Percentiles rank a stretch among this genome's conserved stretches.
Evolutionary conservation across 2,888 invertebrate species (phyloP).

Genomic region (Sinohyriopsis cumingii): DNA sequence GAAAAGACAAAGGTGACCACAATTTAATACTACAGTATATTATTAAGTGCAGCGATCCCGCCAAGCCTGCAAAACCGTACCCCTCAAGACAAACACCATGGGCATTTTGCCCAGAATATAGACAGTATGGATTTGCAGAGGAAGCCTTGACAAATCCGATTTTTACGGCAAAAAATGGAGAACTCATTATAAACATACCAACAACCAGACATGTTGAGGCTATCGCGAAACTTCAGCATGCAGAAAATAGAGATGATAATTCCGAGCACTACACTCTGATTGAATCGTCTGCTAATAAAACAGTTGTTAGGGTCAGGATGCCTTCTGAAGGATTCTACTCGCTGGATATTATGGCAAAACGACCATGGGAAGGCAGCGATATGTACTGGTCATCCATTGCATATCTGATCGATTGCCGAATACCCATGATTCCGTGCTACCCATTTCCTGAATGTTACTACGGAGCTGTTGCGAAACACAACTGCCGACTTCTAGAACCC

Average conservation of each 20-base stretch:
- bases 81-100: constrained; percentile 11
- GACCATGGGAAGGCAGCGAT: constrained; percentile 2
- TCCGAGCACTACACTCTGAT: constrained; percentile 11
- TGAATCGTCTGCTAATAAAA: constrained; percentile 6
- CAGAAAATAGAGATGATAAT: constrained; percentile 4
- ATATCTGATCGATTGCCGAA: constrained; percentile 13
- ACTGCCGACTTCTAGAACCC: too few species aligned
- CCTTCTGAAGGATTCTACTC: constrained; percentile 13
- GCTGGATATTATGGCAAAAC: constrained; percentile 11
- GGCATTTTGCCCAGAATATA: constrained; percentile 11
- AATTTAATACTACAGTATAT: not conserved
- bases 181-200: constrained; percentile 9
- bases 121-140: constrained; percentile 15
- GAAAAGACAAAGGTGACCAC: too few species aligned
- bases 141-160: constrained; percentile 1
- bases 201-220: constrained; percentile 12
- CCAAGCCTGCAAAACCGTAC: not conserved
- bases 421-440: not conserved
- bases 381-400: constrained; percentile 9
- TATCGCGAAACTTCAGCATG: constrained; percentile 11
- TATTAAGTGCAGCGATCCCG: constrained; percentile 7
- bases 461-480: too few species aligned
- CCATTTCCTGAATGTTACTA: constrained; percentile 15
- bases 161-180: constrained; percentile 8
- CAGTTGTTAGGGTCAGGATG: constrained; percentile 8